These are phyloP conservation scores for Melanchra persicariae DNA, from an alignment of 2,888 invertebrate genomes.

Conservation along the genomic window DNA sequence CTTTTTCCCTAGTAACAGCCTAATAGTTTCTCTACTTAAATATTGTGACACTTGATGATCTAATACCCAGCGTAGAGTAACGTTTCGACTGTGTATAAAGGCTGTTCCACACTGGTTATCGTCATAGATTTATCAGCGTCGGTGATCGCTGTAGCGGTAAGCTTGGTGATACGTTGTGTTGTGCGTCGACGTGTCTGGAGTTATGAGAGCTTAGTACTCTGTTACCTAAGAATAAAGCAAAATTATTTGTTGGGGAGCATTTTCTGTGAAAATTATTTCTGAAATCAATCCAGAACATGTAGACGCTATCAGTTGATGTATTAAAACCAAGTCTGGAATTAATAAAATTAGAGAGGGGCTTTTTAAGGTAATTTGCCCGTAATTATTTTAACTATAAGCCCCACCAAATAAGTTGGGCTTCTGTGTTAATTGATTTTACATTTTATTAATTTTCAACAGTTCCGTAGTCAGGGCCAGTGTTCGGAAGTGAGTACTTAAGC, in stretches of 20 bases:
- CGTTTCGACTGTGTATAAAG: slow-evolving; percentile 26
- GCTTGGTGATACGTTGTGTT: too few species aligned
- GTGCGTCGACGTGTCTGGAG: slow-evolving; percentile 46
- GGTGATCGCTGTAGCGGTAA: slow-evolving; percentile 67
- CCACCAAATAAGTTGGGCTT: too few species aligned
- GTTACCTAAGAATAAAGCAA: slow-evolving; percentile 5
- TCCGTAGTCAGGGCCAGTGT: slow-evolving; percentile 5
- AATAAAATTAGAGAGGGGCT: not conserved
- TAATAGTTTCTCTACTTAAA: too few species aligned
- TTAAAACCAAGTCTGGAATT: not conserved
- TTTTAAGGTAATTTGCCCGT: too few species aligned
- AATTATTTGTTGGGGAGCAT: not conserved
- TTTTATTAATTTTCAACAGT: slow-evolving; percentile 22
- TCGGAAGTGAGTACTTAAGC: slow-evolving; percentile 45
- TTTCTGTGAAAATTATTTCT: not conserved
- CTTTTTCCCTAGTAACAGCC: not conserved
- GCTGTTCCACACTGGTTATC: slow-evolving; percentile 59
- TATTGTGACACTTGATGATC: not conserved
- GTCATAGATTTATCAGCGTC: slow-evolving; percentile 73
- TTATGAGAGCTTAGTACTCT: slow-evolving; percentile 48
- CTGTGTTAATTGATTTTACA: slow-evolving; percentile 18
- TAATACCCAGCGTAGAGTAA: not conserved
- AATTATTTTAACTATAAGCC: too few species aligned
- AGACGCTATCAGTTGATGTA: not conserved
- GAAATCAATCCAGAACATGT: not conserved